phyloP scores from a whole-genome alignment of 2,113 vertebrate species.

The Sapajus apella region DNA sequence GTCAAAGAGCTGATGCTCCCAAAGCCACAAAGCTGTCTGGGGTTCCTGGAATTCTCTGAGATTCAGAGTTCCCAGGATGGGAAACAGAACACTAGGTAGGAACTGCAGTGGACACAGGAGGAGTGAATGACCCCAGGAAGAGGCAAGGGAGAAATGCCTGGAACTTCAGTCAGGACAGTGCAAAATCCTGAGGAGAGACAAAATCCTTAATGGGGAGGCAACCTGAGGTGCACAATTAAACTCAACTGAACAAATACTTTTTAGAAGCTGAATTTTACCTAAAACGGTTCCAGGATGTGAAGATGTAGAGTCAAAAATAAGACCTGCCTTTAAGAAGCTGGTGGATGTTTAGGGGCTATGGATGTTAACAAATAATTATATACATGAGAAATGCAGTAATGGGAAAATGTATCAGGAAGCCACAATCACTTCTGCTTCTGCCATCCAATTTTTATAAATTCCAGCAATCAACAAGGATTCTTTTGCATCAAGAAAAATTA shows the following conservation, averaged over 20 bases:
- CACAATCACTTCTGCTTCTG: neutral
- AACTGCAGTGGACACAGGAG: neutral
- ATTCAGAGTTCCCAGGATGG: neutral
- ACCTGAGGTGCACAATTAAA: neutral
- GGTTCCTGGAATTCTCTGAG: neutral
- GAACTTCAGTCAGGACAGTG: neutral
- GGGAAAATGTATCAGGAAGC: neutral
- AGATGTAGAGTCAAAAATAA: neutral
- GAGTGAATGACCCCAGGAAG: neutral
- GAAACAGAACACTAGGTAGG: neutral
- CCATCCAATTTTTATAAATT: neutral
- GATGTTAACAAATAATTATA: neutral
- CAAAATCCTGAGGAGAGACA: neutral
- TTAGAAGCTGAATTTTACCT: neutral
- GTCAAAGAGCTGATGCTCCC: neutral
- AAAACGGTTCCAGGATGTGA: neutral
- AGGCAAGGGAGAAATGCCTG: neutral
- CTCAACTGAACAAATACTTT: neutral
- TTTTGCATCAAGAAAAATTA: neutral
- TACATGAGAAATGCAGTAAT: neutral
- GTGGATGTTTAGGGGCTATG: neutral
- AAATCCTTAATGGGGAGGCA: no score
- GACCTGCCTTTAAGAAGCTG: neutral
- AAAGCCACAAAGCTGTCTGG: neutral
- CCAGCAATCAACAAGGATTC: neutral